Evolutionary conservation across 2,797 vertebrate genomes (phyloP).

Genomic region (Ctenopoma kingsleyae): DNA sequence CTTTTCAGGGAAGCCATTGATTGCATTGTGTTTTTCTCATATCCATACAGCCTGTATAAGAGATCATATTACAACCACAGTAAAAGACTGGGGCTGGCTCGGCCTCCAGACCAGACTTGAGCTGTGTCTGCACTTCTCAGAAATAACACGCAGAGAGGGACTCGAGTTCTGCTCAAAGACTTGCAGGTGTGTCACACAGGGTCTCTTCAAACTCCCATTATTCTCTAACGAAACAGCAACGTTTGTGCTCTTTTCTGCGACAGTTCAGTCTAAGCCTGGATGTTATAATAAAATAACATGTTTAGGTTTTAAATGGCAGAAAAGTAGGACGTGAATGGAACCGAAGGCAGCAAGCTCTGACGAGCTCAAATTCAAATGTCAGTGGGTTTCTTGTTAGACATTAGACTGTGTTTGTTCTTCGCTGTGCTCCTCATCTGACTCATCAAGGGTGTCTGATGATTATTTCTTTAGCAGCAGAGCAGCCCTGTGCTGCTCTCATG

Average conservation of each 20-base stretch:
- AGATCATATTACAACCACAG: constrained; percentile 82
- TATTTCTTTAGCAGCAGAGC: constrained; percentile 34
- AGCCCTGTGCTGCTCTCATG: constrained; percentile 17
- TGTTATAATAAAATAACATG: constrained; percentile 21
- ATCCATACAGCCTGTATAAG: constrained; percentile 60
- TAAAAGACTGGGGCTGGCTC: constrained; percentile 68
- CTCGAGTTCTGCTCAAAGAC: constrained; percentile 35
- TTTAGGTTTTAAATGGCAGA: constrained; percentile 55
- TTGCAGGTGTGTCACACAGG: constrained; percentile 44
- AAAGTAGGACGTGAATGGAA: constrained; percentile 56
- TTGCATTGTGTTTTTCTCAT: constrained; percentile 71
- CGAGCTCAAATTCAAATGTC: constrained; percentile 68
- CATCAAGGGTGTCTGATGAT: constrained; percentile 56
- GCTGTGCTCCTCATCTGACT: constrained; percentile 52
- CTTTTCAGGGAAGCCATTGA: constrained; percentile 81
- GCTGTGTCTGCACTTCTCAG: constrained; percentile 70
- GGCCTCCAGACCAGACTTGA: constrained; percentile 61
- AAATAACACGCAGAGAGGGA: constrained; percentile 72
- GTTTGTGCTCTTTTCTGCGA: constrained; percentile 36
- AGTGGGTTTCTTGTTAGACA: constrained; percentile 53
- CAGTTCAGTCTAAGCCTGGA: constrained; percentile 30
- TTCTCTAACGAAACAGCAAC: constrained; percentile 42
- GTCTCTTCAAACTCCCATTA: constrained; percentile 37
- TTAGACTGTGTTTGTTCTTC: constrained; percentile 34
- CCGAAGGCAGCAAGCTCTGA: constrained; percentile 52